Base-by-base conservation (phyloP, 2,797 vertebrate species). In the Anabacerthia variegaticeps region DNA sequence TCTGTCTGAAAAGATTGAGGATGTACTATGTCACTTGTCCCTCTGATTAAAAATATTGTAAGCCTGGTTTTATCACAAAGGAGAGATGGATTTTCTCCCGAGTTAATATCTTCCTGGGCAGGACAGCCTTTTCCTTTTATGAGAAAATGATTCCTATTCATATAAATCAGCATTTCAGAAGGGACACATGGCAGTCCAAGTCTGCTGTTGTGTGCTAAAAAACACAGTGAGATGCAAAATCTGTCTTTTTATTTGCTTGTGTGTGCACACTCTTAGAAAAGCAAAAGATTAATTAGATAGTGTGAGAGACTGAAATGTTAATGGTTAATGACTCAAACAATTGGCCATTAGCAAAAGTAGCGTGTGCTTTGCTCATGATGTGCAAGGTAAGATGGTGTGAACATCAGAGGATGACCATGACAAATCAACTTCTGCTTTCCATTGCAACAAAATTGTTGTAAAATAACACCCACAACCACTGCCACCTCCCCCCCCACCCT, bases 371-470 rank as follows among this genome's bases (percentile, higher is more conserved):
- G 12, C 16, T 30, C 22, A 4, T 36, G 8, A 28, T 62, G 20
- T 15, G 11, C 14, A 48, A 55, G 4, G 19, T 43, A 43, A 55
- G 32, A 49, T 13, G 4, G 22, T 9, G 5, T 43, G 55, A 75
- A 32, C 10, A 28, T 9, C 16, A 23, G 22, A 28, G 41, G 36
- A 55, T 24, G 22, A 7, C 22, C 19, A 41, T 0, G 0, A 11
- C 17, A 61, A 48, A 61, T 23, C 34, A 52, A 39, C 6, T 5
- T 34, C 21, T 39, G 44, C 24, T 48, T 48, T 36, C 14, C 14
- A 27, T 54, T 74, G 26, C 22, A 61, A 61, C 18, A 3, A 68
- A 74, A 44, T 9, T 19, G 3, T 17, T 48, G 12, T 36, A 41
- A 67, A 68, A 54, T 23, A 46, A 54, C 44, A 46, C 44, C 20